Conservation (phyloP, 2,888 invertebrate genomes). For the Xestoiulus laeticollis region DNA sequence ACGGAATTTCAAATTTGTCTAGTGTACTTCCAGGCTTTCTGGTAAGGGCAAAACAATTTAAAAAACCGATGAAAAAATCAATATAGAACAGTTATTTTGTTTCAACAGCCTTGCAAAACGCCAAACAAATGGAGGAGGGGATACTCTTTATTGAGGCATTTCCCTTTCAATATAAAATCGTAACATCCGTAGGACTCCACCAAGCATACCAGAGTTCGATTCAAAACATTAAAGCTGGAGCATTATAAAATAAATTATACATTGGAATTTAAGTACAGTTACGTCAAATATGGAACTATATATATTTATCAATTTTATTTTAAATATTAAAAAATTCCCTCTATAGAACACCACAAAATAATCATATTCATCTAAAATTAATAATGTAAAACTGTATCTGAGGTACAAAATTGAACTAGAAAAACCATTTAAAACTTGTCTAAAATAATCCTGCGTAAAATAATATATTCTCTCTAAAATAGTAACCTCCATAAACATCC, state of each 20-base stretch:
- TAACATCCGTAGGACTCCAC: background rate
- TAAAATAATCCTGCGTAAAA: too few relatives aligned
- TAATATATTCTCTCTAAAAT: too few relatives aligned
- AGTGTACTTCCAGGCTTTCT: background rate
- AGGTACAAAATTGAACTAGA: too few relatives aligned
- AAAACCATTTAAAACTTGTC: too few relatives aligned
- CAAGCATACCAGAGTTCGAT: background rate
- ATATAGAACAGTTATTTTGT: background rate
- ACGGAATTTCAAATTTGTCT: background rate
- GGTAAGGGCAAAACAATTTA: background rate
- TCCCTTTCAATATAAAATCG: background rate
- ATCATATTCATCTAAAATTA: too few relatives aligned
- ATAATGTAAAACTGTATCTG: too few relatives aligned
- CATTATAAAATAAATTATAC: background rate
- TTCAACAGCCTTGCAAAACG: background rate
- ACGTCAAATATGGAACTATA: background rate
- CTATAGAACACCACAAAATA: too few relatives aligned
- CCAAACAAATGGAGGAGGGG: background rate
- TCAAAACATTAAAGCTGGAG: background rate
- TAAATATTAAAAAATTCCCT: too few relatives aligned
- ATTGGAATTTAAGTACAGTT: background rate
- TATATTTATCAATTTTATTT: too few relatives aligned
- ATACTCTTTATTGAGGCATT: background rate
- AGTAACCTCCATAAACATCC: too few relatives aligned
- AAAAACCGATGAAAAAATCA: constrained; percentile 1